phyloP scores from a whole-genome alignment of 2,888 invertebrate genomes.

The Timandra comae region DNA sequence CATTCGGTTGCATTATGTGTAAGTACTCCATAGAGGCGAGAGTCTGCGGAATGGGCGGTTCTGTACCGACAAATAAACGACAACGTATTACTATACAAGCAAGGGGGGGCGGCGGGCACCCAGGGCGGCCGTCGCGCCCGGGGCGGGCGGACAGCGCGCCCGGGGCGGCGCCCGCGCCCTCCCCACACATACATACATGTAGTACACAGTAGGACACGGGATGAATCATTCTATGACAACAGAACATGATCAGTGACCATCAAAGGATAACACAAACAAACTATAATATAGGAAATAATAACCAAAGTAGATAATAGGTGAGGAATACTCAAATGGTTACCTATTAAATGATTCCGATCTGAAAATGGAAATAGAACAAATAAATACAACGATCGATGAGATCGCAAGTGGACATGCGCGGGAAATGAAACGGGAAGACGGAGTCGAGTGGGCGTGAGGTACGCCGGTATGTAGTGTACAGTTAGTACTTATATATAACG shows the following conservation, averaged over 20 bases:
- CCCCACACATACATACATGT: conserved; percentile 7
- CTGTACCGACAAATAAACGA: conserved; percentile 73
- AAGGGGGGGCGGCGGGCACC: conserved; percentile 15
- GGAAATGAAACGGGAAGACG: too few species aligned
- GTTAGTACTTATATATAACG: too few species aligned
- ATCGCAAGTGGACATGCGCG: too few species aligned
- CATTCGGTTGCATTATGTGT: conserved; percentile 73
- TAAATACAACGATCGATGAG: conserved; percentile 40
- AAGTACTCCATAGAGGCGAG: conserved; percentile 74
- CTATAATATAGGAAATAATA: conserved; percentile 46
- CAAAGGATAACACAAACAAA: conserved; percentile 49
- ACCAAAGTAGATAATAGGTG: conserved; percentile 39
- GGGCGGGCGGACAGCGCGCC: conserved; percentile 14
- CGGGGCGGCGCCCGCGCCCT: conserved; percentile 8
- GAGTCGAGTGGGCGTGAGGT: too few species aligned
- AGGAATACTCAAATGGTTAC: conserved; percentile 66
- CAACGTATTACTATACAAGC: conserved; percentile 59
- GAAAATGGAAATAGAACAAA: conserved; percentile 71
- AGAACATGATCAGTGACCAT: conserved; percentile 18
- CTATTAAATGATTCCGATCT: conserved; percentile 78
- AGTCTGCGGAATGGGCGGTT: conserved; percentile 73
- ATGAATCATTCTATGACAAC: conserved; percentile 31
- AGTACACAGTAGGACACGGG: conserved; percentile 2
- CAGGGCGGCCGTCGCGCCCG: conserved; percentile 12
- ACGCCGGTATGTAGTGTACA: too few species aligned